Percentiles rank a stretch among this genome's conserved stretches.
Conservation (phyloP, 2,113 vertebrate genomes). For the Corythornis cristatus region DNA sequence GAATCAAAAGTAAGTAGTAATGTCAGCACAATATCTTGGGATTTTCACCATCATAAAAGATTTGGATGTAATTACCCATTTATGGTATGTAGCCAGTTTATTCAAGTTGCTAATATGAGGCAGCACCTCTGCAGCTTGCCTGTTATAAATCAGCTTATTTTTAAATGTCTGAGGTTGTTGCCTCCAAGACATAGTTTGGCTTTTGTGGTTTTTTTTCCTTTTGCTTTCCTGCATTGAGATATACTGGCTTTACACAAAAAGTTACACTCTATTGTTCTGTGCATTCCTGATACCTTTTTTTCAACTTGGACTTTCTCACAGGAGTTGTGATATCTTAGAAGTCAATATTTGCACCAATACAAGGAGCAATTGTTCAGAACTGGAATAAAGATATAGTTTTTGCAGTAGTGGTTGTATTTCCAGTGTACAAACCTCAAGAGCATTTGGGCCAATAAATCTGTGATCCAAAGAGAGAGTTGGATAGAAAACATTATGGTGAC, state of each 20-base stretch:
- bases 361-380: background rate
- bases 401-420: background rate
- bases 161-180: background rate
- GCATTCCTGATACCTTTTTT: background rate
- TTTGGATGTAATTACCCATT: background rate
- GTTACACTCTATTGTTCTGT: background rate
- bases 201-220: background rate
- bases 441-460: background rate
- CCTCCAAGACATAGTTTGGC: background rate
- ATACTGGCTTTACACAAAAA: background rate
- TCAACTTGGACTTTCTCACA: background rate
- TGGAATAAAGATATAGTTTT: background rate
- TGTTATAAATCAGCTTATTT: background rate
- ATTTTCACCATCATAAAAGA: background rate
- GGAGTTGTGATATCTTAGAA: background rate
- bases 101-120: background rate
- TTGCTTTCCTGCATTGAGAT: background rate
- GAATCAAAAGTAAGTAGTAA: background rate
- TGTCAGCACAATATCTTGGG: background rate
- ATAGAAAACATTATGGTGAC: slow-evolving; percentile 2
- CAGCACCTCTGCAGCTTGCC: background rate
- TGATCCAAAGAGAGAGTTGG: background rate
- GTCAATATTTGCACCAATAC: background rate
- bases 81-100: background rate
- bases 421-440: background rate